phyloP scores from a whole-genome alignment of 2,888 invertebrate genomes.

The Tethea ocularis region DNA sequence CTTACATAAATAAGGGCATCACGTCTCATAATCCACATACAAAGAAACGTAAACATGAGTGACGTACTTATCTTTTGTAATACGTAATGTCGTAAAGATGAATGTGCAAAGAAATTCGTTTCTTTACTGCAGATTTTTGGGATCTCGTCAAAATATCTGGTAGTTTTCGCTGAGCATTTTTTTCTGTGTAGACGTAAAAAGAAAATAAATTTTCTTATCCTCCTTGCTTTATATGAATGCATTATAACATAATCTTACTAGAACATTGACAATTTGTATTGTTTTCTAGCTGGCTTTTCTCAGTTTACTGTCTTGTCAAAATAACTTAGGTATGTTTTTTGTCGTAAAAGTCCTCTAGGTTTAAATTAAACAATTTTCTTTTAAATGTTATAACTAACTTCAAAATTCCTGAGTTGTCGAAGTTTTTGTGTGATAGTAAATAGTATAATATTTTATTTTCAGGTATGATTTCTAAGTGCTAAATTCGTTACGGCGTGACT shows the following conservation, averaged over 20 bases:
- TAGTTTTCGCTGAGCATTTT: slow-evolving; percentile 10
- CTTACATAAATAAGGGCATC: slow-evolving; percentile 72
- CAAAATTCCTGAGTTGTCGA: too few relatives aligned
- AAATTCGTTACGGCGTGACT: too few relatives aligned
- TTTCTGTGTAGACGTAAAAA: slow-evolving; percentile 12
- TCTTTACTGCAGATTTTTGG: slow-evolving; percentile 35
- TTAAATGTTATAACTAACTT: too few relatives aligned
- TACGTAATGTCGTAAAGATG: slow-evolving; percentile 72
- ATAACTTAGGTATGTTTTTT: too few relatives aligned
- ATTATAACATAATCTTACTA: background rate
- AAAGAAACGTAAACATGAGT: slow-evolving; percentile 75
- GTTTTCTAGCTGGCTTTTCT: too few relatives aligned
- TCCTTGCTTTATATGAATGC: background rate
- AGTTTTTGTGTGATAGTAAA: too few relatives aligned
- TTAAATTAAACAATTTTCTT: too few relatives aligned
- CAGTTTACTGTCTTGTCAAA: too few relatives aligned
- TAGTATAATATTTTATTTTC: too few relatives aligned
- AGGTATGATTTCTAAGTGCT: too few relatives aligned
- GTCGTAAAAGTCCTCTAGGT: too few relatives aligned
- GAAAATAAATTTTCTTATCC: slow-evolving; percentile 10
- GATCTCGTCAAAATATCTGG: slow-evolving; percentile 19
- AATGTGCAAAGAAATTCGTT: slow-evolving; percentile 54
- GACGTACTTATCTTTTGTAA: slow-evolving; percentile 72
- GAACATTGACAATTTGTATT: background rate
- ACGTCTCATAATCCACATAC: slow-evolving; percentile 79